Base-by-base conservation (phyloP, 35 echinoderm and acorn worm genomes). In the Antedon bifida region DNA sequence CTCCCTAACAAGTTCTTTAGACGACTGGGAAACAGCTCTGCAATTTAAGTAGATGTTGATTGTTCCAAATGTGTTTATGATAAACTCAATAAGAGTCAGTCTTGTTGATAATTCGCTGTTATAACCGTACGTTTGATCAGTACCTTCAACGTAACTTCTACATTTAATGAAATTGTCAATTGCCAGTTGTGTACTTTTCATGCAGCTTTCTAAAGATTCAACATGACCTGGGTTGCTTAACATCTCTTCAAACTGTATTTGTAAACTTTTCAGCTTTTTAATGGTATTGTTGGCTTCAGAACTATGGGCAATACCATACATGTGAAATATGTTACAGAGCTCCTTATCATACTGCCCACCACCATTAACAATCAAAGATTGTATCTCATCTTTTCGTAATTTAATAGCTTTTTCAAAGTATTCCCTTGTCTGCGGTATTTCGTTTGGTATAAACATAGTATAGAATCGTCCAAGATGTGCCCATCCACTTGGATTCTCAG, bases 401-500 rank as follows among this genome's bases (percentile, higher is more conserved):
- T 0, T 32, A 0, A 84, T 75, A 11, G 82, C 82, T 30, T 84
- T 76, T 30, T 84, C 82, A 0, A 84, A 13, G 42, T 28, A 76
- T 35, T 84, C 73, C 29, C 23, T 55, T 84, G 82, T 64, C 39
- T 76, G 33, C 23, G 29, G 13, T 29, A 74, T 35, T 33, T 84
- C 82, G 17, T 75, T 29, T 0, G 80, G 14, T 46, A 55, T 75
- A 19, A 33, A 74, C 29, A 73, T 34, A 30, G 23, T 31, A 3
- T 73, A 74, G 1, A 78, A 39, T 31, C 86, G 42, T 33, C 86
- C 86, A 34, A 81, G 73, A 30, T 87, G 86, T 12, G 78, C 38
- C n/a, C 42, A 36, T n/a, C 32, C 78, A 29, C 56, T 82, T 77
- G 86, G 80, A 77, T 88, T 79, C 30, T 77, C 23, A 14, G 86